Evolutionary conservation across 30 jellyfish, hydroid and myxozoan genomes (phyloP).

Genomic region (Hydractinia symbiolongicarpus): DNA sequence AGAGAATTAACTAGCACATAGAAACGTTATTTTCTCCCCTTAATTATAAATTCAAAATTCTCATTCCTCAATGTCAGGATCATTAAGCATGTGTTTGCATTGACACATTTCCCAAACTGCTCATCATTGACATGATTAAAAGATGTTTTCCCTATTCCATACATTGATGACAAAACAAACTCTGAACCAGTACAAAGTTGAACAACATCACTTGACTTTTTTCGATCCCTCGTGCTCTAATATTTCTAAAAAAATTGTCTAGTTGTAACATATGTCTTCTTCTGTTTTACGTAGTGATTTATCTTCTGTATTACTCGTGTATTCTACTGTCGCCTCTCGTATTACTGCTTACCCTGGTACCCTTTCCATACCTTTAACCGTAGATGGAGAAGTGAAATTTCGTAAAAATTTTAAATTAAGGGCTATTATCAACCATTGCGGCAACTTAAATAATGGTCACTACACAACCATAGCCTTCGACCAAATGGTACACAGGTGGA

Average conservation of each 20-base stretch:
- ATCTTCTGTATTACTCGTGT: background rate
- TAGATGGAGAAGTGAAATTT: no score
- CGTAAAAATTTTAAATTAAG: no score
- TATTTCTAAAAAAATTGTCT: background rate
- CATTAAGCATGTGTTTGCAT: constrained; percentile 17
- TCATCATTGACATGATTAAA: constrained; percentile 14
- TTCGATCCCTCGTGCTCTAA: constrained; percentile 14
- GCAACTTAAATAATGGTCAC: no score
- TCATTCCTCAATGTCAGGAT: background rate
- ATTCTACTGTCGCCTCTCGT: background rate
- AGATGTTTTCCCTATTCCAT: constrained; percentile 7
- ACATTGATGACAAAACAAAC: constrained; percentile 18
- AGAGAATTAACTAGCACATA: no score
- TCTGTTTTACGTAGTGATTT: background rate
- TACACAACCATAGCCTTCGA: no score
- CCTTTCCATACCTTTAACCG: no score
- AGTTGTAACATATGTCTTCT: constrained; percentile 21
- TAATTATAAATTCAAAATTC: no score
- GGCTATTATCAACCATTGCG: no score
- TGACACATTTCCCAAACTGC: background rate
- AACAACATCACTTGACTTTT: background rate
- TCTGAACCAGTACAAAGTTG: constrained; percentile 34
- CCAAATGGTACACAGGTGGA: no score
- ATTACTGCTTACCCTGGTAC: no score
- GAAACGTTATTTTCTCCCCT: no score